phyloP scores from a whole-genome alignment of 2,888 invertebrate species.

The Eurytoma adleriae region DNA sequence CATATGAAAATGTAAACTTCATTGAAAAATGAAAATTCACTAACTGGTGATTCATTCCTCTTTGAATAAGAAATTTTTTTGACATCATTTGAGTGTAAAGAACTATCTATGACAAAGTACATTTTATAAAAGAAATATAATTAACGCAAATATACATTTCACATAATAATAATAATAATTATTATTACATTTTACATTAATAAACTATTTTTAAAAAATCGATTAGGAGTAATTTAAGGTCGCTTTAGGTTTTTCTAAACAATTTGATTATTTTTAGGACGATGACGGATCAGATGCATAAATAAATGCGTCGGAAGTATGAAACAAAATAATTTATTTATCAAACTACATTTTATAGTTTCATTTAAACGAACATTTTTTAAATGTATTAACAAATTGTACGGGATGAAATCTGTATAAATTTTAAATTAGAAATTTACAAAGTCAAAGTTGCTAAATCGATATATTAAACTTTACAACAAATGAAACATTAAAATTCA shows the following conservation, averaged over 20 bases:
- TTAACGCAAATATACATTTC: too few species aligned
- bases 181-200: background rate
- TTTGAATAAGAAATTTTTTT: background rate
- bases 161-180: background rate
- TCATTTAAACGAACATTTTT: slow-evolving; percentile 8
- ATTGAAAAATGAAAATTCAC: background rate
- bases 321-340: slow-evolving; percentile 53
- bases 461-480: too few species aligned
- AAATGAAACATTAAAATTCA: too few species aligned
- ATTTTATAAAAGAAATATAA: too few species aligned
- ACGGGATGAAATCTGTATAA: slow-evolving; percentile 3
- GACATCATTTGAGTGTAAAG: too few species aligned
- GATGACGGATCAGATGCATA: background rate
- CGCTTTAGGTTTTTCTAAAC: background rate
- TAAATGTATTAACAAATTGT: slow-evolving; percentile 17
- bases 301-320: slow-evolving; percentile 2
- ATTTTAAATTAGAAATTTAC: slow-evolving; percentile 15
- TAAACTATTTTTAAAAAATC: too few species aligned
- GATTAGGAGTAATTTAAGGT: too few species aligned
- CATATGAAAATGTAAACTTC: background rate
- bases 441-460: slow-evolving; percentile 10
- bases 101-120: too few species aligned
- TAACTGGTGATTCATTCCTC: background rate
- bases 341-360: slow-evolving; percentile 10
- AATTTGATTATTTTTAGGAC: background rate